Evolutionary conservation across 2,888 invertebrate genomes (phyloP).

Genomic region (Mantis religiosa): DNA sequence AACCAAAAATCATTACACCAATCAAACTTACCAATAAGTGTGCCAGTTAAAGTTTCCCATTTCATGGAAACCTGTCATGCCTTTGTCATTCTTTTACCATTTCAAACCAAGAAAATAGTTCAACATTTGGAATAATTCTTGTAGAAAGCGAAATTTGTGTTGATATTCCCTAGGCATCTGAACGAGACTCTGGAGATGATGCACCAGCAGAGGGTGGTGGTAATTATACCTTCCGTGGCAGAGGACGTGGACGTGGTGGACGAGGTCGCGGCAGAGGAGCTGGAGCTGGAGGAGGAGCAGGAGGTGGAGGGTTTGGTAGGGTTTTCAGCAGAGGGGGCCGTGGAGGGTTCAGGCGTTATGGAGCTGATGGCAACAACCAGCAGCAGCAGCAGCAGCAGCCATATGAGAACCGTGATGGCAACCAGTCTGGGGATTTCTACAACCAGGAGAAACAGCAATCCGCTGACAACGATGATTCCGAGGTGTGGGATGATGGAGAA

Average conservation of each 20-base stretch:
- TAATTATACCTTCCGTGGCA: not conserved
- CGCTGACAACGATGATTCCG: not conserved
- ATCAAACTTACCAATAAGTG: too few relatives aligned
- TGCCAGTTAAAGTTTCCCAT: too few relatives aligned
- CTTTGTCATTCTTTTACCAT: too few relatives aligned
- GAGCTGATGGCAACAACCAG: not conserved
- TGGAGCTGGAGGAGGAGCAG: too few relatives aligned
- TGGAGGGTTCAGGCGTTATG: not conserved
- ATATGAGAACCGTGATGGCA: not conserved
- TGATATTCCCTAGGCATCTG: not conserved
- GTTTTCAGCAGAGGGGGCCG: not conserved
- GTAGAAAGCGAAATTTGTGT: not conserved
- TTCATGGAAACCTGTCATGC: too few relatives aligned
- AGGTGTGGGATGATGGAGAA: not conserved
- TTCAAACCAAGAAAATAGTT: too few relatives aligned
- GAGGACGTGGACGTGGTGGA: not conserved
- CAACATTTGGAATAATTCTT: too few relatives aligned
- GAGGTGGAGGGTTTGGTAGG: not conserved
- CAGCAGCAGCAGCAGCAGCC: not conserved
- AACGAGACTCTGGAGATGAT: not conserved
- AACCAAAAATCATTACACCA: too few relatives aligned
- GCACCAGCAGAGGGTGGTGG: not conserved
- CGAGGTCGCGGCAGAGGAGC: too few relatives aligned
- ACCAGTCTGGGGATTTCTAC: not conserved
- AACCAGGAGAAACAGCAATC: not conserved